Evolutionary conservation across 2,888 invertebrate genomes (phyloP).

Genomic region (Parnassius orleans): DNA sequence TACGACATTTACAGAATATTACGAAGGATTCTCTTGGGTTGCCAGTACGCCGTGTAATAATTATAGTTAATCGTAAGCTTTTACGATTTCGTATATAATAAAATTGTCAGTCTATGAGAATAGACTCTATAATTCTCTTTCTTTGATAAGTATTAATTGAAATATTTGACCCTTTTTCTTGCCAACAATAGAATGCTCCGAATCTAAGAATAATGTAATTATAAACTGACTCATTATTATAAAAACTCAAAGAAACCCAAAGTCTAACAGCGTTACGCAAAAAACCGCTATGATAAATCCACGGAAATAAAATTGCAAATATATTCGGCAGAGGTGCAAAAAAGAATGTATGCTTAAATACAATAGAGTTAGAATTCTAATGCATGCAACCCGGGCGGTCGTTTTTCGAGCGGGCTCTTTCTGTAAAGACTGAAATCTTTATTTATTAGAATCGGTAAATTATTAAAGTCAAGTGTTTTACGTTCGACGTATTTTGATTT

Average conservation of each 20-base stretch:
- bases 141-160: too few relatives aligned
- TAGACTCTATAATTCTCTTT: too few relatives aligned
- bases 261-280: conserved; percentile 40
- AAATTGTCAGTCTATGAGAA: too few relatives aligned
- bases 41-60: too few relatives aligned
- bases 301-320: conserved; percentile 66
- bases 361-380: conserved; percentile 73
- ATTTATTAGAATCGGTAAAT: conserved; percentile 78
- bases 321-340: conserved; percentile 70
- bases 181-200: too few relatives aligned
- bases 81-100: too few relatives aligned
- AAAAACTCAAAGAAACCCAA: conserved; percentile 29
- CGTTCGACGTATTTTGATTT: conserved; percentile 58
- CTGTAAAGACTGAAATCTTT: conserved; percentile 73
- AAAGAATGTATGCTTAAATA: conserved; percentile 75
- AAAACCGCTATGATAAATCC: conserved; percentile 40
- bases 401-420: conserved; percentile 63
- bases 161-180: too few relatives aligned
- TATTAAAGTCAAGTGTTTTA: conserved; percentile 69
- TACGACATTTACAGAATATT: too few relatives aligned
- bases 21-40: too few relatives aligned
- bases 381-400: conserved; percentile 74
- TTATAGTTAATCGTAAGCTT: too few relatives aligned
- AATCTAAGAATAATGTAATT: background rate
- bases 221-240: conserved; percentile 10